A percentile compares a stretch with the other conserved stretches of the same genome.
phyloP scores from a whole-genome alignment of 2,797 vertebrate genomes.

The Paramormyrops hopkinsi region DNA sequence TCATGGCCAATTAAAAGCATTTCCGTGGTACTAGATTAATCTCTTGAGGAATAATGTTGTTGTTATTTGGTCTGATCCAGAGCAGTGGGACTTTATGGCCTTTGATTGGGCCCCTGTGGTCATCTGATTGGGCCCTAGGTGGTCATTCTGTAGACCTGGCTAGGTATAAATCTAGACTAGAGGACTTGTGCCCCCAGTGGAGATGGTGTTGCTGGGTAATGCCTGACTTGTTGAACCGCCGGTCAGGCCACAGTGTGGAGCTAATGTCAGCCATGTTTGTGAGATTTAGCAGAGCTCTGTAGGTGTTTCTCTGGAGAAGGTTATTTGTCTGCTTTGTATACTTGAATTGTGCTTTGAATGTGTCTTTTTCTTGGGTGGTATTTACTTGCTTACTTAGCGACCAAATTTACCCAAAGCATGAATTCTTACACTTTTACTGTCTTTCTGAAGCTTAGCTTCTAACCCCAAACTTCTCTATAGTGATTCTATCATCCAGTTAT shows the following conservation, averaged over 20 bases:
- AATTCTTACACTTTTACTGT: neutral
- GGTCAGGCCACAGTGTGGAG: neutral
- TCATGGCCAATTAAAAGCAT: slow-evolving; percentile 8
- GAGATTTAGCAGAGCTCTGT: neutral
- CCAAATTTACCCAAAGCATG: neutral
- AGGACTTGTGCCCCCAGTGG: neutral
- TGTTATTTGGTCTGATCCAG: slow-evolving; percentile 1
- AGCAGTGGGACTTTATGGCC: neutral
- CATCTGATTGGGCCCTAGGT: slow-evolving; percentile 10
- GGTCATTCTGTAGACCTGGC: neutral
- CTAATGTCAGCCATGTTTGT: neutral
- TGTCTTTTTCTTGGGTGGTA: neutral
- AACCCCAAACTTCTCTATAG: neutral
- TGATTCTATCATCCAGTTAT: neutral
- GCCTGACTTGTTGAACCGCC: neutral
- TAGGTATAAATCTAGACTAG: neutral
- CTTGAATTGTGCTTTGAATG: neutral
- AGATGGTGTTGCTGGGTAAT: slow-evolving; percentile 10
- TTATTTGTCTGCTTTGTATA: neutral
- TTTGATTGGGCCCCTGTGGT: slow-evolving; percentile 10
- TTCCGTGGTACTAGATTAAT: neutral
- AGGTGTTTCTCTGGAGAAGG: neutral
- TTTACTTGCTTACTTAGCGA: neutral
- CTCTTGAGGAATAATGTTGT: slow-evolving; percentile 10
- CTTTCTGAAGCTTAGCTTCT: neutral